Conservation (phyloP, 2,797 vertebrate species). For the Antrozous pallidus region DNA sequence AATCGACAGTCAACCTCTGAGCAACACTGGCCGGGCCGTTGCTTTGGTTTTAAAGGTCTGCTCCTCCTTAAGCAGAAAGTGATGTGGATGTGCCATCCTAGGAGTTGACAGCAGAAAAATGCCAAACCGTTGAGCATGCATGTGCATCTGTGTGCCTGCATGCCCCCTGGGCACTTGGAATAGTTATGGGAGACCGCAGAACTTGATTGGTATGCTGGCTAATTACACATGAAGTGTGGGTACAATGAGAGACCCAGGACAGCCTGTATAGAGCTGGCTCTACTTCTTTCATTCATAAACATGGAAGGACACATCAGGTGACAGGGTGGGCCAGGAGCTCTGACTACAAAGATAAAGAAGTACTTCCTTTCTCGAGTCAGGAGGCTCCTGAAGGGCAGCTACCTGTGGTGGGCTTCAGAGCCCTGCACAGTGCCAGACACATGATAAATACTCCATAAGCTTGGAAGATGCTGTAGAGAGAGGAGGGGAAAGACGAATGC, state of each 20-base stretch:
- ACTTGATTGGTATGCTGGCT: neutral
- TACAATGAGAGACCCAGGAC: neutral
- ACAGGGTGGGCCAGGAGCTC: neutral
- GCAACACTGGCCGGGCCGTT: neutral
- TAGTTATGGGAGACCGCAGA: neutral
- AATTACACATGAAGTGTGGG: neutral
- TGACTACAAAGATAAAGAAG: neutral
- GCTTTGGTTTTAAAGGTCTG: conserved; percentile 19
- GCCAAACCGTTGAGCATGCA: rapidly evolving
- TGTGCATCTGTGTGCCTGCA: neutral
- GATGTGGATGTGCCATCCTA: neutral
- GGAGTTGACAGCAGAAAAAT: neutral
- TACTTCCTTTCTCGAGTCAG: neutral
- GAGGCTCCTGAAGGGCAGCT: neutral
- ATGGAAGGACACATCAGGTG: neutral
- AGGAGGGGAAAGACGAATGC: no score
- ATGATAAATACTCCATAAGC: neutral
- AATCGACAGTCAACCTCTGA: no score
- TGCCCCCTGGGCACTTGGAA: neutral
- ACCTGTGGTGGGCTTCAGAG: neutral
- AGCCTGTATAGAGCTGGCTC: neutral
- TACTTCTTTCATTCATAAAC: neutral
- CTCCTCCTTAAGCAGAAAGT: neutral
- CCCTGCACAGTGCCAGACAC: neutral
- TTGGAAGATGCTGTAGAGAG: neutral